Evolutionary conservation across 2,113 vertebrate genomes (phyloP), one percentile per base, ranked within the genome.

Genomic region (Ammodytes marinus): DNA sequence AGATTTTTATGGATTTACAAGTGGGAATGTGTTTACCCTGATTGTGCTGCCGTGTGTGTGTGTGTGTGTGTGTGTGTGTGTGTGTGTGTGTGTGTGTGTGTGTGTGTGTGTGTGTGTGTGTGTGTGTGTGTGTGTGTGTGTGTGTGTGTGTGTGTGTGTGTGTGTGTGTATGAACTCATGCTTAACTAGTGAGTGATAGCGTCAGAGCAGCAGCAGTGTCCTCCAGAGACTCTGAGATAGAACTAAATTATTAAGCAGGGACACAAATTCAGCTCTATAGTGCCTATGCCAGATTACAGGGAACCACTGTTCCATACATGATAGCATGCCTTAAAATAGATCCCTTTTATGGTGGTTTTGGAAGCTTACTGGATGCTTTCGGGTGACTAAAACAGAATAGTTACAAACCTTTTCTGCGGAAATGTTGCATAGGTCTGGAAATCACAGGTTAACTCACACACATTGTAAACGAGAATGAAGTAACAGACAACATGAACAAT

Each of bases 211-310:
- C 60, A 73, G 75, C 57, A 39, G 37, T 40, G 39, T 83, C 77
- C 80, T 49, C 69, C 52, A 74, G 70, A 66, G 75, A 35, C 73
- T 59, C 83, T 83, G 89, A 83, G 87, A 82, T 69, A 82, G 53
- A 64, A 45, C 55, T 89, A 76, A 90, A 92, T 92, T 75, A 93
- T 92, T 93, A 83, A 93, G 69, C 65, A 65, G 64, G 73, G 70
- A 81, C 74, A 83, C 74, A 82, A 66, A 82, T 72, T 71, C 75
- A 80, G 46, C 60, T 61, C 40, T 69, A 59, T 37, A n/a, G 67
- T 73, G 54, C 63, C 47, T 59, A 61, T 69, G 60, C 39, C 70
- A 54, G 82, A 75, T 65, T 37, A 77, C 27, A 84, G 64, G 27
- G 63, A 72, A 55, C 9, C 55, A 55, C 40, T 60, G 50, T 52